Evolutionary conservation across 2,888 invertebrate genomes (phyloP), one percentile per base, ranked within the genome.

Genomic region (Machimus atricapillus): DNA sequence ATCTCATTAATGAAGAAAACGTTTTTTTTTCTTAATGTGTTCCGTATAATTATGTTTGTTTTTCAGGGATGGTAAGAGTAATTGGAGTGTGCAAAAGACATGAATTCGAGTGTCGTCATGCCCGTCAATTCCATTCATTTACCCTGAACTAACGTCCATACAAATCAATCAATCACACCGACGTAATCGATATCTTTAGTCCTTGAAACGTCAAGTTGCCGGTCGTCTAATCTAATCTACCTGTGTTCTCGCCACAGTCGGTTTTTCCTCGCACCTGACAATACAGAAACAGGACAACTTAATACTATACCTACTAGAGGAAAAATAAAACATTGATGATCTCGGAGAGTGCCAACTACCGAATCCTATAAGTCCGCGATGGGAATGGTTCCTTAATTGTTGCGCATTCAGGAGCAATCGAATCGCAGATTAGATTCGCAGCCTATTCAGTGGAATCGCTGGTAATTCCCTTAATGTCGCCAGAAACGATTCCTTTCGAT

Each of bases 381-480:
- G 43, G 43, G 37, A 78, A 14, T 43, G 14, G 19, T 14, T 43
- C 43, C 43, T 78, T 78, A 78, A 78, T 78, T 78, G 78, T 14
- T 46, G 78, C 78, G 23, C 23, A 40, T 40, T 78, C 40, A 34
- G 27, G 12, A 78, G 78, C 43, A 78, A 78, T 78, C 43, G 40
- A 43, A 46, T 12, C 66, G 66, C 66, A 66, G 66, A 66, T 66
- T 66, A 66, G 66, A 27, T 66, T 66, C 66, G 27, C 66, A 76
- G 76, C n/a, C 76, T 34, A 76, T 37, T 76, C 37, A 37, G 34
- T n/a, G 76, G 37, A 76, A 76, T 76, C 37, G n/a, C 76, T 31
- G 14, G 78, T 78, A 78, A 78, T 78, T 78, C 78, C 37, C 78
- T 78, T 43, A 43, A 78, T 40, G 43, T 78, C 43, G 37, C 78